Evolutionary conservation across 2,888 invertebrate genomes (phyloP).

Genomic region (Deilephila porcellus): DNA sequence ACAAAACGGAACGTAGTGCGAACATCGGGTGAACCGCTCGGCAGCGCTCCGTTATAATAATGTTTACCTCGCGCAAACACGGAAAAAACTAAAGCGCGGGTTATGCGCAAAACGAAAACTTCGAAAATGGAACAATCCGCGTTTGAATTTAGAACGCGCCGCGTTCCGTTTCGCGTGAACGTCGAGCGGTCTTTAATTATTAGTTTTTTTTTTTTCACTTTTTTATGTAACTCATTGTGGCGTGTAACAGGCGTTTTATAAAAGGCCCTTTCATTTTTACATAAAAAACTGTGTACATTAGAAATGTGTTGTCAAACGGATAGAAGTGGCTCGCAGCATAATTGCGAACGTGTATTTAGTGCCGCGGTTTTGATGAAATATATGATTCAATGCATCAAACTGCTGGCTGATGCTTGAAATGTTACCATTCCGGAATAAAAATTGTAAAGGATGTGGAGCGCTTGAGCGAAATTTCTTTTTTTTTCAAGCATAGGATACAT

Average conservation of each 20-base stretch:
- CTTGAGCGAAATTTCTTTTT: not conserved
- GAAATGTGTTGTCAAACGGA: constrained; percentile 21
- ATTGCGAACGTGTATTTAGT: not conserved
- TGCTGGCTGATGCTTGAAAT: not conserved
- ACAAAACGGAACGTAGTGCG: constrained; percentile 36
- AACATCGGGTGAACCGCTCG: constrained; percentile 30
- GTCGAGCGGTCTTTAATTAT: constrained; percentile 30
- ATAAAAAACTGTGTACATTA: constrained; percentile 18
- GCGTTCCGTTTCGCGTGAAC: constrained; percentile 32
- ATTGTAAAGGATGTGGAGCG: not conserved
- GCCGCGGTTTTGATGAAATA: not conserved
- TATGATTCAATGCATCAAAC: not conserved
- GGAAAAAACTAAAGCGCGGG: constrained; percentile 45
- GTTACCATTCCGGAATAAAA: not conserved
- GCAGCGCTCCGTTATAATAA: constrained; percentile 52
- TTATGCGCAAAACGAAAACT: constrained; percentile 42
- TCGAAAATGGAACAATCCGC: constrained; percentile 45
- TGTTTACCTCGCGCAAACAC: constrained; percentile 50
- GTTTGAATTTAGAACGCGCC: constrained; percentile 46
- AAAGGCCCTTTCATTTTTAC: constrained; percentile 14
- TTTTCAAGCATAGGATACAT: not conserved
- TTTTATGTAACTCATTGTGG: constrained; percentile 23
- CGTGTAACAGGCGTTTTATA: constrained; percentile 20
- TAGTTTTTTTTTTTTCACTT: constrained; percentile 19
- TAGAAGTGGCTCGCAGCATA: not conserved